Evolutionary conservation across 2,113 vertebrate genomes (phyloP).

Genomic region (Gallinago undulata): DNA sequence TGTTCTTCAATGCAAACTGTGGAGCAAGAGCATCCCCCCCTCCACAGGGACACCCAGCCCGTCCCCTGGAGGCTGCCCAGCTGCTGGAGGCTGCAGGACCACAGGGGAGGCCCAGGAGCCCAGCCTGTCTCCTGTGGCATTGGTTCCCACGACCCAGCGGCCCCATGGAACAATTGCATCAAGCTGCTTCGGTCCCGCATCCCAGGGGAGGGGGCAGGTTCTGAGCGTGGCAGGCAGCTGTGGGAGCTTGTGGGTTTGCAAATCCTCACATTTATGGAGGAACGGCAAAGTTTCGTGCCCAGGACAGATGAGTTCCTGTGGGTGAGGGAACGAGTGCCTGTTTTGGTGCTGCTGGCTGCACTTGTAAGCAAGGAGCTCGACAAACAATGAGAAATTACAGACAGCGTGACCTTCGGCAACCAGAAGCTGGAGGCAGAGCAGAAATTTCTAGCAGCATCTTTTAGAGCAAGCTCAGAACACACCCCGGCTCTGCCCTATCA

Average conservation of each 20-base stretch:
- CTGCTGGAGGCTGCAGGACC: not conserved
- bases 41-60: not conserved
- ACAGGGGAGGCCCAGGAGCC: not conserved
- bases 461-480: not conserved
- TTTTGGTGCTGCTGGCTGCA: not conserved
- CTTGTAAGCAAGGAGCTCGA: not conserved
- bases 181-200: not conserved
- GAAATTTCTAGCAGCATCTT: not conserved
- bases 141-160: constrained; percentile 43
- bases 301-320: not conserved
- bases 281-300: not conserved
- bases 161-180: constrained; percentile 35
- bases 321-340: not conserved
- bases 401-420: not conserved
- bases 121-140: not conserved
- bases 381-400: not conserved
- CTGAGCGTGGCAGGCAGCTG: constrained; percentile 8
- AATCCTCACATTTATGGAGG: not conserved
- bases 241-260: constrained; percentile 26
- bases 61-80: not conserved
- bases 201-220: constrained; percentile 44
- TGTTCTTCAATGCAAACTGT: not conserved
- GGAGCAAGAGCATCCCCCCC: not conserved
- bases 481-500: not conserved
- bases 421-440: not conserved